Conservation (phyloP, 2,113 vertebrate genomes). For the Aspidoscelis tigris region DNA sequence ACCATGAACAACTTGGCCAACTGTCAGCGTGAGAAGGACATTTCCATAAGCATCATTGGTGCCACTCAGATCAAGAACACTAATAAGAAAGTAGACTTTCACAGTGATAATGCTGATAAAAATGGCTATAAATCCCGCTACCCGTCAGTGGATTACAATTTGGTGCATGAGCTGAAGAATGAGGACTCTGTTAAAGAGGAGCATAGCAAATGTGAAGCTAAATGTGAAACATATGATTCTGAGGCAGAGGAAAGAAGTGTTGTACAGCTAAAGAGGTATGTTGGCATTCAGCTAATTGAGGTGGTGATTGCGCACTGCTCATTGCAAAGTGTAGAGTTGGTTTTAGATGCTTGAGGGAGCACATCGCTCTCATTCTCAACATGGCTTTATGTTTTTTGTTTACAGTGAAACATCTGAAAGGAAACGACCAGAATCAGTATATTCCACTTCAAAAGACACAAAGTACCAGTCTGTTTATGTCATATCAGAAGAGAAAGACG, state of each 20-base stretch:
- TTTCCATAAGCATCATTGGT: slow-evolving; percentile 85
- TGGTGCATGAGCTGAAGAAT: slow-evolving; percentile 90
- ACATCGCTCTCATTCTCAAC: slow-evolving; percentile 15
- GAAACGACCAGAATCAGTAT: slow-evolving; percentile 82
- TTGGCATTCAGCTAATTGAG: neutral
- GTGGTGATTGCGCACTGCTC: too few relatives aligned
- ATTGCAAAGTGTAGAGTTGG: neutral
- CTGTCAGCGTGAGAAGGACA: slow-evolving; percentile 91
- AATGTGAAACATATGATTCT: slow-evolving; percentile 82
- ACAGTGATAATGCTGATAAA: slow-evolving; percentile 85
- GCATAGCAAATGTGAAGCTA: slow-evolving; percentile 80
- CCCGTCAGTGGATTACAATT: slow-evolving; percentile 93
- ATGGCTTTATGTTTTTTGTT: slow-evolving; percentile 43
- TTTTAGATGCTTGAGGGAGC: neutral
- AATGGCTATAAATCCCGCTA: slow-evolving; percentile 90
- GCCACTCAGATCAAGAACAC: slow-evolving; percentile 95
- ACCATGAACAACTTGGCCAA: slow-evolving; percentile 98
- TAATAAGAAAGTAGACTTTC: slow-evolving; percentile 96
- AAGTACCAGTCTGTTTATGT: slow-evolving; percentile 99
- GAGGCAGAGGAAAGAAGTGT: slow-evolving; percentile 83
- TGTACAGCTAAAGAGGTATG: slow-evolving; percentile 87
- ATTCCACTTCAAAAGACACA: slow-evolving; percentile 86
- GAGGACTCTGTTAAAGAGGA: slow-evolving; percentile 84
- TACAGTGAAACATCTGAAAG: slow-evolving; percentile 85
- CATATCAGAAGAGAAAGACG: slow-evolving; percentile 95